Evolutionary conservation across 2,888 invertebrate species (phyloP), one percentile per base, ranked within the genome.

Genomic region (Calephelis perditalis): DNA sequence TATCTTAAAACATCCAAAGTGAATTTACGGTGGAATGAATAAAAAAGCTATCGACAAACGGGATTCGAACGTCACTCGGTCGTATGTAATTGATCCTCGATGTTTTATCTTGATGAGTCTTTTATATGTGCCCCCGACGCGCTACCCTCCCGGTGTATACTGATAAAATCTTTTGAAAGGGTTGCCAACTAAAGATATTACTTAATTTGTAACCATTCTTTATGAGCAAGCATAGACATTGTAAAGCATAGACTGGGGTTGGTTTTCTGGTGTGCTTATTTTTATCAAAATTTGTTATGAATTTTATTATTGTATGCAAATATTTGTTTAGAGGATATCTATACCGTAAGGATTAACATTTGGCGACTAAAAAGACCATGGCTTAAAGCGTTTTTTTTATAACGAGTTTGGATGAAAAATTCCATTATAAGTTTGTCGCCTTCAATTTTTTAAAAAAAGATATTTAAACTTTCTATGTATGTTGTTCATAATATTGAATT

Each of bases 171-270:
- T 86, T 78, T 79, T 82, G 86, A 88, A 89, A 89, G 88, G 90
- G 90, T 86, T 89, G 86, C 84, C 85, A 84, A 81, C 83, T 86
- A 84, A 85, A 86, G 86, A 88, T 88, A 88, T 84, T 84, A 86
- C 86, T 88, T 90, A 89, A 90, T 90, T 89, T 89, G 89, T 89
- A 86, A 83, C 83, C 79, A 82, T 81, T 86, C 86, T 84, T 86
- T 86, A 84, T 88, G 80, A 79, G 79, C 74, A 26, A 26, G 26
- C 26, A 26, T 26, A 26, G 26, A 26, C 26, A 3, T 26, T 26
- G 26, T 26, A 26, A 26, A 26, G 26, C 26, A 26, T 26, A 26
- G 26, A 26, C 26, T 26, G 26, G 26, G 26, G 26, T 26, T 26
- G 1, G 26, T 26, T 26, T 26, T 26, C 26, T 26, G 26, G 4